These are phyloP conservation scores for Macrotis lagotis DNA, from an alignment of 2,113 vertebrate species.

Conservation along the genomic window DNA sequence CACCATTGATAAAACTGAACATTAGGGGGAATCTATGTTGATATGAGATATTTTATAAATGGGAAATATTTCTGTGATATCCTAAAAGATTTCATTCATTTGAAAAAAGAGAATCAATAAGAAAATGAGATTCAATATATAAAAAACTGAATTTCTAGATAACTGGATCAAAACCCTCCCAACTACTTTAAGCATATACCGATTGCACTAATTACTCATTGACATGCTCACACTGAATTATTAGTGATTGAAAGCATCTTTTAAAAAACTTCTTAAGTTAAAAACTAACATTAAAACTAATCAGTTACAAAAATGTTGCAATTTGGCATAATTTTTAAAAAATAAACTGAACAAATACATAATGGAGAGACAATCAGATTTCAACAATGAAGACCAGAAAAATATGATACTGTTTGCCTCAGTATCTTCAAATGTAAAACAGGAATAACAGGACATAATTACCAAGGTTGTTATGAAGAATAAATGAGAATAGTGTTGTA, in stretches of 20 bases:
- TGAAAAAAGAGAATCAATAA: conserved; percentile 49
- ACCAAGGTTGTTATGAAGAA: too few relatives aligned
- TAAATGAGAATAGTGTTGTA: too few relatives aligned
- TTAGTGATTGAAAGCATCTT: neutral
- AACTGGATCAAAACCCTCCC: neutral
- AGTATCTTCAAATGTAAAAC: too few relatives aligned
- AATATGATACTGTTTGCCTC: too few relatives aligned
- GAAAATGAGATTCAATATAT: conserved; percentile 37
- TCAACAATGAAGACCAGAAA: conserved; percentile 61
- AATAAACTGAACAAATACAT: conserved; percentile 66
- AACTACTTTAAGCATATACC: conserved; percentile 9
- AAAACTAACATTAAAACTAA: conserved; percentile 51
- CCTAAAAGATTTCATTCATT: conserved; percentile 23
- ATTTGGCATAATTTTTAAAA: conserved; percentile 62
- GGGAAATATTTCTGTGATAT: conserved; percentile 13
- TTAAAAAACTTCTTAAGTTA: conserved; percentile 35
- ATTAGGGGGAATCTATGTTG: neutral
- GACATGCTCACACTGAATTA: conserved; percentile 25
- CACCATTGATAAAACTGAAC: neutral
- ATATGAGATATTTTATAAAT: neutral
- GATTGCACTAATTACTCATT: neutral
- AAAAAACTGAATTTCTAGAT: conserved; percentile 37
- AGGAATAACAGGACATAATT: too few relatives aligned
- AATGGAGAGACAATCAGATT: conserved; percentile 69
- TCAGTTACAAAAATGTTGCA: conserved; percentile 53